Base-by-base conservation (phyloP, 2,113 vertebrate genomes). In the Toxostoma redivivum region DNA sequence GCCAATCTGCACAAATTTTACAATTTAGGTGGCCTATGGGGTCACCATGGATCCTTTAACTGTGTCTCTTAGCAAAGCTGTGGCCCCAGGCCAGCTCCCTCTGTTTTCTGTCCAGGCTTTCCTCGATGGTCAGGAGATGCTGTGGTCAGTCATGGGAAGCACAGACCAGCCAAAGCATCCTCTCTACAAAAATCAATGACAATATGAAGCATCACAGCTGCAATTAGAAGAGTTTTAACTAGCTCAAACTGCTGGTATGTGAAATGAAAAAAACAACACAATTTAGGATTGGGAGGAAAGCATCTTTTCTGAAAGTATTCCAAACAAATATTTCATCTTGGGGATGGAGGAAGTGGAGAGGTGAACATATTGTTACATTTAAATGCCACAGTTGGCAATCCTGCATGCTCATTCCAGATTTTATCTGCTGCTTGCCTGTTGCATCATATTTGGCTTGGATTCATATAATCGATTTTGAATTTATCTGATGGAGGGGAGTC, bases 21-120 rank as follows among this genome's bases (percentile, higher is more conserved):
- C 3, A 2, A 12, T 44, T 84, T n/a, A 1, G 4, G 37, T 25
- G 5, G 2, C 16, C 40, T 3, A 1, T 16, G 21, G 15, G 16
- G 33, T 12, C 65, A 91, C 16, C 48, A 31, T 0, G 1, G 15
- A 17, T 44, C 13, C 62, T 58, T 47, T 15, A 73, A 54, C 12
- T 64, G 27, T 35, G 18, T 3, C 58, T 40, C 2, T n/a, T 27
- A 51, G 48, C 30, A 38, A 54, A 56, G 21, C 33, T 67, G 23
- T 37, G 25, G 9, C 38, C 30, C 12, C 42, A 66, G 45, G 18
- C 15, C 3, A 3, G 9, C 4, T 74, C 60, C 10, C 10, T 69
- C 30, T 40, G 5, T 21, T 57, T 81, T 73, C 45, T 58, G 6
- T 18, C 1, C 2, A 64, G 40, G 58, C 11, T 54, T 22, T 50